Evolutionary conservation across 2,113 vertebrate species (phyloP).

Genomic region (Regulus satrapa): DNA sequence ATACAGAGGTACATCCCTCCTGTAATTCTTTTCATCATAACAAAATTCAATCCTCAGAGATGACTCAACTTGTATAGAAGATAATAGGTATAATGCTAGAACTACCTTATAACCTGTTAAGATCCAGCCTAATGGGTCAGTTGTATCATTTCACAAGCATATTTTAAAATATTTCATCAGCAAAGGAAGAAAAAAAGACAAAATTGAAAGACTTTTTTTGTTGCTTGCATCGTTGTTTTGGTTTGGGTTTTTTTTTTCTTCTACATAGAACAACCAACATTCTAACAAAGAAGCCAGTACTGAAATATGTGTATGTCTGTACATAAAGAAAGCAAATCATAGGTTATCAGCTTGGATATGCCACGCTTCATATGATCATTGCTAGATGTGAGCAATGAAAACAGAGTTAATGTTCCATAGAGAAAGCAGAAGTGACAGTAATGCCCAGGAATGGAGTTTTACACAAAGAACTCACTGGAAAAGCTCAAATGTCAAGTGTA

Average conservation of each 20-base stretch:
- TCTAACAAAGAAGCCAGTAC: background rate
- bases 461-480: constrained; percentile 30
- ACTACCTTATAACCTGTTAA: background rate
- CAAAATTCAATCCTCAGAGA: background rate
- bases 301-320: background rate
- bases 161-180: background rate
- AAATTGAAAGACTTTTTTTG: background rate
- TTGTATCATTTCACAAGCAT: background rate
- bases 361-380: constrained; percentile 16
- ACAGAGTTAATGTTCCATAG: constrained; percentile 44
- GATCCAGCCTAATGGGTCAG: background rate
- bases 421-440: constrained; percentile 36
- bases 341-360: constrained; percentile 48
- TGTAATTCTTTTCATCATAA: background rate
- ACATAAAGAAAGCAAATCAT: constrained; percentile 16
- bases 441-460: constrained; percentile 39
- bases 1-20: background rate
- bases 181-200: background rate
- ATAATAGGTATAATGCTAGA: rapidly evolving
- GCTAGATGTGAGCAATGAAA: constrained; percentile 40
- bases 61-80: background rate
- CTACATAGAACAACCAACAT: background rate
- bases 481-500: constrained; percentile 44
- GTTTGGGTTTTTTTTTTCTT: background rate
- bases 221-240: too few relatives aligned